Base-by-base conservation (phyloP, 1,140 invertebrate species). In the Drosophila paulistorum region DNA sequence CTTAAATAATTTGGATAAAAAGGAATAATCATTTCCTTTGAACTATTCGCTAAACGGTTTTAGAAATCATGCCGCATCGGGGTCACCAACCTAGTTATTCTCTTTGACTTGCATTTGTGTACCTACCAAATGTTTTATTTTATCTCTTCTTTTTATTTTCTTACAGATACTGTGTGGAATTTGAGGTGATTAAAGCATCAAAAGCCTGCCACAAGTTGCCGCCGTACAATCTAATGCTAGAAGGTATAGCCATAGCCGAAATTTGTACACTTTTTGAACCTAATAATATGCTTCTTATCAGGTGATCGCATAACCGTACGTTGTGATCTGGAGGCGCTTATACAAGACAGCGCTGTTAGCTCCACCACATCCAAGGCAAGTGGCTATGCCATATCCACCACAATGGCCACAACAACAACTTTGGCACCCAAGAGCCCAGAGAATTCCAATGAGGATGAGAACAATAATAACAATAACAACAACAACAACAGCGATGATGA, bases 151-250 rank as follows among this genome's bases (percentile, higher is more conserved):
- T 26, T 26, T 20, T 14, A 2, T 3, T 23, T 4, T 20, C 9
- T 81, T 95, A 26, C 94, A 97, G 96, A 86, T 97, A 97, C 90
- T 97, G 96, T 87, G 95, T 97, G 4, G 95, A 96, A 79, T 97
- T 96, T 80, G 95, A 96, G 92, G 94, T 97, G 13, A 93, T 95
- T 45, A 97, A 97, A 92, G 94, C 96, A 3, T 95, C 96, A 4
- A 96, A 96, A 78, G 95, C 95, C 2, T 97, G 96, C 86, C 95
- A 95, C 85, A 94, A 95, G 74, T 94, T 96, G 86, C 93, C 94
- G 7, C 94, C 94, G 20, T 96, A 96, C 81, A 94, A 94, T 65
- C 91, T 94, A 2, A 92, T 97, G 65, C 92, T 94, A 82, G 96
- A 97, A 95, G 96, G 96, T 96, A 93, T 81, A 71, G 62, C 30